Base-by-base conservation (phyloP, 2,797 vertebrate species). In the Champsocephalus gunnari region DNA sequence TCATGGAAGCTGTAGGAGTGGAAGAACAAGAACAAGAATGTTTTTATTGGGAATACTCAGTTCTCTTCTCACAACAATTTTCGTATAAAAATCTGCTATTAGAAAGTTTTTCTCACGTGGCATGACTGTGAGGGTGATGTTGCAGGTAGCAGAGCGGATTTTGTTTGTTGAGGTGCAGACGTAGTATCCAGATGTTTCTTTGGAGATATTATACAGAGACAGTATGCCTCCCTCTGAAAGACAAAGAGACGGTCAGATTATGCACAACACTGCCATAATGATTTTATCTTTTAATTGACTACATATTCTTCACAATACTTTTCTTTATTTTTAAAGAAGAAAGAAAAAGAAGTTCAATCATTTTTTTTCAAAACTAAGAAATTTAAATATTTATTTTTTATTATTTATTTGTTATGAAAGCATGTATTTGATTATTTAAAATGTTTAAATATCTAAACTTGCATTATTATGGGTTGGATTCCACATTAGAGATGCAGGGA, bases 141-240 rank as follows among this genome's bases (percentile, higher is more conserved):
- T 98, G 93, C 97, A 99, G 66, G 1, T 77, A 0, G 84, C 84
- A 0, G 41, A 28, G 50, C 95, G 93, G 66, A 96, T 91, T 32
- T 77, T 79, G 13, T 99, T 99, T 0, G 0, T 24, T 5, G 97
- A 94, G 0, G 93, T 95, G 88, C 97, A 99, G 83, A 87, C 80
- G 85, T 92, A 99, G 90, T 74, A 98, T 53, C 98, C 97, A 0
- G 96, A 96, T 0, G 92, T 94, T 0, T 96, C 96, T 0, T 54
- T 87, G 0, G 96, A 92, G 89, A 99, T 78, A 51, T 99, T 98
- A 88, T 80, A 96, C 53, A 99, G 92, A 13, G 93, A 90, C 86
- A 98, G 57, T 28, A 87, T 55, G 43, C 96, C 92, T 12, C 75
- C 85, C 85, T 92, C 89, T 95, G 77, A 53, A 64, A 87, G 49